phyloP scores from a whole-genome alignment of 2,888 invertebrate genomes.

The Lycophotia porphyrea region DNA sequence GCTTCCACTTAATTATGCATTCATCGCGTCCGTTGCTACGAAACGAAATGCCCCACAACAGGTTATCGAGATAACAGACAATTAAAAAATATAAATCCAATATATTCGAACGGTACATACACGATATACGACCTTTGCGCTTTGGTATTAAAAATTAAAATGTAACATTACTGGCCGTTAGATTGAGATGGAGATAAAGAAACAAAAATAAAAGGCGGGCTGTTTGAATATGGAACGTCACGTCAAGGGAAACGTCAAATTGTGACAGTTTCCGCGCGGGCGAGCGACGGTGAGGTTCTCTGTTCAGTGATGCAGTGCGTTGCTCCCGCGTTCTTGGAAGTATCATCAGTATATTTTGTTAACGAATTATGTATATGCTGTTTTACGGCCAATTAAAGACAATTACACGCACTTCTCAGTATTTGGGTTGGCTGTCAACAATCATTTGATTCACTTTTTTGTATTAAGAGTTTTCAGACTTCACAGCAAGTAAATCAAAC shows the following conservation, averaged over 20 bases:
- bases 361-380: constrained; percentile 58
- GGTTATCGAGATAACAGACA: constrained; percentile 86
- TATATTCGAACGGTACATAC: constrained; percentile 67
- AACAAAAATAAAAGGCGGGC: constrained; percentile 87
- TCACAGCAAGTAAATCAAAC: neutral
- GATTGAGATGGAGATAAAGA: constrained; percentile 85
- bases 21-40: constrained; percentile 86
- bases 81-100: constrained; percentile 83
- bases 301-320: constrained; percentile 65
- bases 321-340: constrained; percentile 86
- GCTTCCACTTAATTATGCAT: constrained; percentile 89
- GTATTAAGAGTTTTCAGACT: constrained; percentile 1
- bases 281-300: constrained; percentile 70
- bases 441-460: constrained; percentile 11
- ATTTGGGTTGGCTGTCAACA: constrained; percentile 52
- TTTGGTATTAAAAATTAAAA: constrained; percentile 74
- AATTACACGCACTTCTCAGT: constrained; percentile 66
- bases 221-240: constrained; percentile 89
- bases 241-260: constrained; percentile 89
- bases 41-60: constrained; percentile 87
- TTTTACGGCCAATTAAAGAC: constrained; percentile 71
- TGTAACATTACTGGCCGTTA: constrained; percentile 74
- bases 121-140: constrained; percentile 80
- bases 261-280: constrained; percentile 90
- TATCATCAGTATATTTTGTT: constrained; percentile 73